Base-by-base conservation (phyloP, 53 echinoderm and acorn worm species). In the Antedon mediterranea region DNA sequence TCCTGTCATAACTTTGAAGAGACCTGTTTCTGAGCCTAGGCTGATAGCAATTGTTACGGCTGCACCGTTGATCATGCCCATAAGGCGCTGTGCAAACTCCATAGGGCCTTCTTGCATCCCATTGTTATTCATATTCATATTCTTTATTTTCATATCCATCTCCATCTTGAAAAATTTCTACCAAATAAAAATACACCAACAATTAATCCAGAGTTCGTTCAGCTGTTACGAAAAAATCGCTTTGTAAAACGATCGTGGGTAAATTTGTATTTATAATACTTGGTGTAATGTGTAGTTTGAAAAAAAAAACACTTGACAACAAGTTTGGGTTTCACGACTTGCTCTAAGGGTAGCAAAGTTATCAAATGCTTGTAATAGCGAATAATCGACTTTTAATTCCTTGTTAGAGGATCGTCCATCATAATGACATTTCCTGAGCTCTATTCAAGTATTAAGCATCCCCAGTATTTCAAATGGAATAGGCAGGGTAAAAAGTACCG, bases 21-120 rank as follows among this genome's bases (percentile, higher is more conserved):
- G 83, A 11, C 98, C 98, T 26, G 92, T 97, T 43, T 87, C 76
- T 30, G 85, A 41, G n/a, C 90, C 90, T 31, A 90, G 70, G 34
- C 82, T 79, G 27, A 82, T 78, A 7, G 84, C 85, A 0, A 90
- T 76, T 23, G 82, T 79, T 0, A 81, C 76, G 32, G 82, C 33
- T 3, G 84, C 90, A 26, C 81, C 73, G 6, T 28, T 34, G 0
- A 88, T 71, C 0, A 73, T 78, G 30, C 72, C 43, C 28, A 33
- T 32, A 14, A 90, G 31, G 30, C 81, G 78, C 43, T 71, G 43
- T 4, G 14, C 72, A 43, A 90, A 90, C 30, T 81, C 84, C 43
- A 81, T 57, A 13, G 57, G 57, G 1, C 57, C 86, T 26, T 23
- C n/a, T 31, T 86, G 81, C 34, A 86, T 85, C 4, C 13, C 41